Conservation (phyloP, 2,888 invertebrate genomes). For the Ariolimax columbianus region DNA sequence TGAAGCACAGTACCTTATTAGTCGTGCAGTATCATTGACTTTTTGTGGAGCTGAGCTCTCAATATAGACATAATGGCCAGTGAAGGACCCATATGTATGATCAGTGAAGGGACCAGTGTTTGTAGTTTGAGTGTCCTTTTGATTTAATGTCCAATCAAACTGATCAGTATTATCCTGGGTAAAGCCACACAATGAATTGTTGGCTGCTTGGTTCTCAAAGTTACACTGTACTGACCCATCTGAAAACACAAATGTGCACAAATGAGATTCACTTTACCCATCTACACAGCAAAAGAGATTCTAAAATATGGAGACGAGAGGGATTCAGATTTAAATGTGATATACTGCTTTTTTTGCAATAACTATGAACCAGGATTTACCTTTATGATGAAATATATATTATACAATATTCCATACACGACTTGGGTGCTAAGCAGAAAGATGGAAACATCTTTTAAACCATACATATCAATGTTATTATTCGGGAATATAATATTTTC, state of each 20-base stretch:
- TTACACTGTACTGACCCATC: conserved; percentile 63
- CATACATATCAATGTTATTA: no score
- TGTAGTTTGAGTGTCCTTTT: conserved; percentile 59
- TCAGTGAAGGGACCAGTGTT: conserved; percentile 71
- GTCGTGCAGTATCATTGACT: conserved; percentile 81
- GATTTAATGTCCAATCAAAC: conserved; percentile 68
- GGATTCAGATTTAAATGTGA: no score
- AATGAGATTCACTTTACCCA: no score
- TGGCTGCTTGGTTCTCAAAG: conserved; percentile 65
- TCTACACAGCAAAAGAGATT: no score
- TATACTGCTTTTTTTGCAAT: no score
- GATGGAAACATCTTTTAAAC: no score
- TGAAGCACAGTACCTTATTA: conserved; percentile 51
- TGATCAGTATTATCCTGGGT: conserved; percentile 53
- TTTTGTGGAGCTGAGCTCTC: conserved; percentile 80
- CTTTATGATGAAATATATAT: no score
- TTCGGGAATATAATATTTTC: neutral
- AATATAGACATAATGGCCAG: conserved; percentile 60
- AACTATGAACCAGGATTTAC: no score
- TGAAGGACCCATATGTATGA: conserved; percentile 71
- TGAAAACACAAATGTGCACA: neutral
- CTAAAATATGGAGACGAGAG: no score
- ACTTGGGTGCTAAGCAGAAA: no score
- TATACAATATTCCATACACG: no score
- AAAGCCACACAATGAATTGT: conserved; percentile 57